Conservation (phyloP, 1,140 invertebrate species). For the Portunus trituberculatus region DNA sequence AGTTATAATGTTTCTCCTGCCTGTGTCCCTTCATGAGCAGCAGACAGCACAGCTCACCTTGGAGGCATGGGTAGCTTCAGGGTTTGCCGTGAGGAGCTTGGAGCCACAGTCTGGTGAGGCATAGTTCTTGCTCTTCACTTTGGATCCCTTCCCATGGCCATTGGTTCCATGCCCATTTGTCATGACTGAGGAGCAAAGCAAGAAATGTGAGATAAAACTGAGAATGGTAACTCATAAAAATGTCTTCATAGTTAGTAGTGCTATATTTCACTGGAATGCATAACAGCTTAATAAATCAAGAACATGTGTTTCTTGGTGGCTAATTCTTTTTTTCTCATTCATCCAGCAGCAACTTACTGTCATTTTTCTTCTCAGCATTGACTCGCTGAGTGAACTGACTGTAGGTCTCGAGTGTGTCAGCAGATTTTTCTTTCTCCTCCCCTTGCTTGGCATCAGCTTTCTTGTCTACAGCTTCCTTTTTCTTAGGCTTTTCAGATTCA, state of each 20-base stretch:
- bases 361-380: conserved; percentile 76
- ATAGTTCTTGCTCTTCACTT: conserved; percentile 88
- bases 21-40: neutral
- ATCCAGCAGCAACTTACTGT: conserved; percentile 52
- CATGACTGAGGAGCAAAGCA: conserved; percentile 34
- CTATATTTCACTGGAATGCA: too few relatives aligned
- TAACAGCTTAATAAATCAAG: neutral
- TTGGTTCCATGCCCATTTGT: conserved; percentile 71
- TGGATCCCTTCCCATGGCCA: conserved; percentile 71
- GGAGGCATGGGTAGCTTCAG: conserved; percentile 91
- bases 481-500: neutral
- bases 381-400: conserved; percentile 78
- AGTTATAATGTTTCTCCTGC: neutral
- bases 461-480: conserved; percentile 1
- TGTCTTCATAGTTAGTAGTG: neutral
- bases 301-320: neutral
- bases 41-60: conserved; percentile 69
- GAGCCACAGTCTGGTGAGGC: conserved; percentile 98
- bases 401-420: conserved; percentile 76
- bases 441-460: neutral
- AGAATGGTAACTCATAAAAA: neutral
- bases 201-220: neutral
- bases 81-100: conserved; percentile 95
- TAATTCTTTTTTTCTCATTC: too few relatives aligned
- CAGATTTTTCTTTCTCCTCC: conserved; percentile 64